Evolutionary conservation across 92 coral and sea anemone genomes (phyloP).

Genomic region (Parazoanthus swiftii): DNA sequence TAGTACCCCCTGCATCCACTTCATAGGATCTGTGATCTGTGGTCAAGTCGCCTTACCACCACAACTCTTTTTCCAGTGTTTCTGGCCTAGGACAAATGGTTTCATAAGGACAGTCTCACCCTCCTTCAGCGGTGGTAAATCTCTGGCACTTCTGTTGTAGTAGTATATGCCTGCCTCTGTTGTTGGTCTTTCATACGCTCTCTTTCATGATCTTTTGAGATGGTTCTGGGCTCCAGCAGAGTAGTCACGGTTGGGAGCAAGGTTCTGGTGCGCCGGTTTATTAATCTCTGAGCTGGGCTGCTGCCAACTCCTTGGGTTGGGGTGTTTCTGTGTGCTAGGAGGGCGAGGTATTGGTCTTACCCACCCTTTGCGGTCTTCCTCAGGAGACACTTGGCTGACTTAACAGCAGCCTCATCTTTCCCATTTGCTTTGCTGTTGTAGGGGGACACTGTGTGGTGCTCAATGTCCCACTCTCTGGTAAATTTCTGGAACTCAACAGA

Average conservation of each 20-base stretch:
- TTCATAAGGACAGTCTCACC: constrained; percentile 35
- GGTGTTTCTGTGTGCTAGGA: neutral
- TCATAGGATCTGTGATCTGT: constrained; percentile 45
- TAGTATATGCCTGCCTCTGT: constrained; percentile 23
- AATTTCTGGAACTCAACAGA: constrained; percentile 34
- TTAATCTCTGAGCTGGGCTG: neutral
- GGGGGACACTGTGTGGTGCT: constrained; percentile 22
- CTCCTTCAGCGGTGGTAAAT: constrained; percentile 33
- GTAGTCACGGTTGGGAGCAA: neutral
- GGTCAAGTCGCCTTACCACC: constrained; percentile 35
- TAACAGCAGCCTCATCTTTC: constrained; percentile 41
- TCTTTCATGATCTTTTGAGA: constrained; percentile 17
- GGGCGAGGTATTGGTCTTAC: constrained; percentile 1
- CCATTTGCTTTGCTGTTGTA: constrained; percentile 51
- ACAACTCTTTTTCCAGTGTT: constrained; percentile 45
- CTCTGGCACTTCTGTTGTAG: constrained; percentile 30
- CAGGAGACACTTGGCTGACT: constrained; percentile 28
- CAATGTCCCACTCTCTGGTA: constrained; percentile 36
- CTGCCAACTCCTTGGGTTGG: constrained; percentile 18
- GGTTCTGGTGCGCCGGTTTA: neutral
- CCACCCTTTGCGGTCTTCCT: constrained; percentile 34
- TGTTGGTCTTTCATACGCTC: constrained; percentile 35
- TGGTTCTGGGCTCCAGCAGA: neutral
- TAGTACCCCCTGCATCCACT: constrained; percentile 26
- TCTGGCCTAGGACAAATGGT: constrained; percentile 38